phyloP scores from a whole-genome alignment of 2,888 invertebrate genomes.

The Sphinx pinastri region DNA sequence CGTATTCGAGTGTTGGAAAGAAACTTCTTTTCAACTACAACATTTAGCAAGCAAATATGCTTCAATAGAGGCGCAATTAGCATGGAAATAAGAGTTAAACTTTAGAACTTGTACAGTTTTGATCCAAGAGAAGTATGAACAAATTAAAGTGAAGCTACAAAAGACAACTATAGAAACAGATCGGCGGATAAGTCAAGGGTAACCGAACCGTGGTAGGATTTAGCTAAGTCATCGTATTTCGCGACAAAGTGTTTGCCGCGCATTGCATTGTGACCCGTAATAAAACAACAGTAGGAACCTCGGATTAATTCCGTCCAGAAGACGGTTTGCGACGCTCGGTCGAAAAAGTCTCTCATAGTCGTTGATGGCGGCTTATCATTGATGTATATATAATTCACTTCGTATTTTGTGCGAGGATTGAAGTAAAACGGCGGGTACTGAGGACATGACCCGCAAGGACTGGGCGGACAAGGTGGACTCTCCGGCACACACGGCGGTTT shows the following conservation, averaged over 20 bases:
- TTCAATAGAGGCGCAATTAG: constrained; percentile 14
- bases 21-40: constrained; percentile 6
- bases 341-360: constrained; percentile 86
- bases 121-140: constrained; percentile 19
- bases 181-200: constrained; percentile 11
- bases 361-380: constrained; percentile 85
- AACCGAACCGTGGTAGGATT: constrained; percentile 41
- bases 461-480: constrained; percentile 30
- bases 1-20: not conserved
- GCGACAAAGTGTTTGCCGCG: constrained; percentile 36
- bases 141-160: constrained; percentile 15
- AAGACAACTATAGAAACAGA: not conserved
- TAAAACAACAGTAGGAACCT: constrained; percentile 72
- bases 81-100: constrained; percentile 3
- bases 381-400: constrained; percentile 80
- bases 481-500: constrained; percentile 28
- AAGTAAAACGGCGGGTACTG: constrained; percentile 55
- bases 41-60: constrained; percentile 13
- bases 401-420: constrained; percentile 63
- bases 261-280: constrained; percentile 37
- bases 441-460: constrained; percentile 35
- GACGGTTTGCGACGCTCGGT: constrained; percentile 87
- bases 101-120: constrained; percentile 24
- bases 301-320: constrained; percentile 91
- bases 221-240: constrained; percentile 40